A percentile compares a stretch with the other conserved stretches of the same genome.
phyloP scores from a whole-genome alignment of 1,140 invertebrate species.

The Cephus cinctus region DNA sequence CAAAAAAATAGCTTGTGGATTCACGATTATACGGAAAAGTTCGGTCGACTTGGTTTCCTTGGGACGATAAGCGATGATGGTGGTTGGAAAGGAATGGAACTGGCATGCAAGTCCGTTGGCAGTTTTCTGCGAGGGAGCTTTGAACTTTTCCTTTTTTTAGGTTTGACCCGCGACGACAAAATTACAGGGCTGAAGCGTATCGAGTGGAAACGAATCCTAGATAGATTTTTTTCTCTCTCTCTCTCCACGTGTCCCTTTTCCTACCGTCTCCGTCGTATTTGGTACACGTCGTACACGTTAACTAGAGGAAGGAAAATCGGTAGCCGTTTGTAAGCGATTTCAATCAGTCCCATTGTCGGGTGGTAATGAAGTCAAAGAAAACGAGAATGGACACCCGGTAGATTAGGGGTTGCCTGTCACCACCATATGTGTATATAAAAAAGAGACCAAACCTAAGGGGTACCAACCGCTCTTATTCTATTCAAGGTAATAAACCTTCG shows the following conservation, averaged over 20 bases:
- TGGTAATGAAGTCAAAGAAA: conserved; percentile 1
- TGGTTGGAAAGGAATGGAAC: background rate
- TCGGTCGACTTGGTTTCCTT: too few relatives aligned
- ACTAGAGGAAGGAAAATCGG: conserved; percentile 37
- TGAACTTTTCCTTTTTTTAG: conserved; percentile 37
- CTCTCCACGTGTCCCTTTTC: too few relatives aligned
- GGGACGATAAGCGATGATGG: background rate
- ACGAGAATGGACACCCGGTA: background rate
- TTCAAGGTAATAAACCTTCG: too few relatives aligned
- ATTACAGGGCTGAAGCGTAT: conserved; percentile 48
- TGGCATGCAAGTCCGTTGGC: background rate
- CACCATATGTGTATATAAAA: too few relatives aligned
- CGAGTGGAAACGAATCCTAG: conserved; percentile 42
- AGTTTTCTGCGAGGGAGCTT: background rate
- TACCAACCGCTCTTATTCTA: too few relatives aligned
- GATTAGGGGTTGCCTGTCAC: too few relatives aligned
- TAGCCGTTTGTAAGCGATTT: conserved; percentile 51
- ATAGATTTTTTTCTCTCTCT: too few relatives aligned
- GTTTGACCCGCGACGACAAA: conserved; percentile 47
- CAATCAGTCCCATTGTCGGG: conserved; percentile 54
- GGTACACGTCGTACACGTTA: background rate
- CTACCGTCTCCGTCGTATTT: too few relatives aligned
- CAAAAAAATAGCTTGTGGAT: too few relatives aligned
- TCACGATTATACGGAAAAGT: too few relatives aligned
- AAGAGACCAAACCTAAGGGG: too few relatives aligned